Evolutionary conservation across 37 sponge, comb jelly and placozoan genomes (phyloP), one percentile per base, ranked within the genome.

Genomic region (Oopsacas minuta): DNA sequence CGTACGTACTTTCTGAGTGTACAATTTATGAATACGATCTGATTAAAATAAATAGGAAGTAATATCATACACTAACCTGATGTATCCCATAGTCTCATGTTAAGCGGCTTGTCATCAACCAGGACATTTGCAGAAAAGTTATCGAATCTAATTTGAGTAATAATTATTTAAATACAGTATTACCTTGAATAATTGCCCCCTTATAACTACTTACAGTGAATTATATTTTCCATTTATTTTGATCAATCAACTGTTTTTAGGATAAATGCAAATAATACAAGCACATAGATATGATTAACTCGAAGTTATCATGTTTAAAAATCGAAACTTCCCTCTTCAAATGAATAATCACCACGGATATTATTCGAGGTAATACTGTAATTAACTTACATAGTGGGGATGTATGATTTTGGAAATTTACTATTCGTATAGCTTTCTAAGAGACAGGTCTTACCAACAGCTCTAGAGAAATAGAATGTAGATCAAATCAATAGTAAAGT

Each of bases 111-210:
- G 30, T 61, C 75, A 61, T 61, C 30, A 20, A n/a, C 75, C 75
- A 61, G 75, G 3, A 61, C 1, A 61, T 61, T 61, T 3, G 75
- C 75, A 61, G 75, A 20, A n/a, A 61, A 61, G 28, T 61, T 61
- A 61, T 61, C 75, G 28, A 61, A 61, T 61, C 75, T 61, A 61
- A 25, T 61, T 61, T n/a, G n/a, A n/a, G n/a, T n/a, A n/a, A n/a
- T n/a, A n/a, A n/a, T n/a, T n/a, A n/a, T n/a, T n/a, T n/a, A n/a
- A n/a, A n/a, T n/a, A n/a, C n/a, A n/a, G n/a, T n/a, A n/a, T n/a
- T n/a, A n/a, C n/a, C n/a, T n/a, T n/a, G n/a, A n/a, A n/a, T n/a
- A n/a, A n/a, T n/a, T n/a, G n/a, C n/a, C n/a, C n/a, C n/a, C n/a
- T n/a, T n/a, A n/a, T n/a, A n/a, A n/a, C n/a, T n/a, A n/a, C n/a